Base-by-base conservation (phyloP, 30 jellyfish, hydroid and myxozoan genomes). In the Aurelia sp. region DNA sequence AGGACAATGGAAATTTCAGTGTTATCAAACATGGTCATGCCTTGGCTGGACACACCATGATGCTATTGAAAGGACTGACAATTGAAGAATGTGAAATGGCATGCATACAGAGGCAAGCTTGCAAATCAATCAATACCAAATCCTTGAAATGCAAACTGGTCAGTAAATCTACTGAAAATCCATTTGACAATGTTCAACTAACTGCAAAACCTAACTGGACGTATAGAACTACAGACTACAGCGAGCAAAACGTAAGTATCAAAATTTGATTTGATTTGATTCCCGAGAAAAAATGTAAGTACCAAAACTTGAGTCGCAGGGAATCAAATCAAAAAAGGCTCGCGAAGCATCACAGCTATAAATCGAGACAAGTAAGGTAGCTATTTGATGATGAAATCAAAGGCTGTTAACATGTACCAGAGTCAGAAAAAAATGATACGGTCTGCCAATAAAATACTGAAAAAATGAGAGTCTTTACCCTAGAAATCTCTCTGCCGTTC, bases 231-330 rank as follows among this genome's bases (percentile, higher is more conserved):
- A 58, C 67, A 8, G 8, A 58, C 27, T 58, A 15, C 67, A 15
- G 27, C 27, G 67, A 58, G 67, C 21, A 58, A 58, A 58, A 58
- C 7, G 67, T 58, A 58, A 58, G 67, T 58, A 7, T 38, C 9
- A 38, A 7, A 38, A 27, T 27, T 27, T 27, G 33, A 27, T 27
- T 27, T 2, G 2, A 1, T 27, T 27, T n/a, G n/a, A n/a, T n/a
- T n/a, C n/a, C n/a, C n/a, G n/a, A n/a, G n/a, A n/a, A n/a, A 58
- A 58, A 58, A 58, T 58, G 67, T 58, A 58, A 58, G 67, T 58
- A 7, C 3, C 9, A 38, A 7, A 38, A 27, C 2, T 27, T 27
- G 2, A 27, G 33, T 27, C 33, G 33, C 1, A 1, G 33, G 33
- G 33, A 27, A 27, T 27, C 33, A 27, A 27, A 27, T 27, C 33